These are phyloP conservation scores for Thripadectes ignobilis DNA, from an alignment of 2,797 vertebrate genomes.

Conservation along the genomic window DNA sequence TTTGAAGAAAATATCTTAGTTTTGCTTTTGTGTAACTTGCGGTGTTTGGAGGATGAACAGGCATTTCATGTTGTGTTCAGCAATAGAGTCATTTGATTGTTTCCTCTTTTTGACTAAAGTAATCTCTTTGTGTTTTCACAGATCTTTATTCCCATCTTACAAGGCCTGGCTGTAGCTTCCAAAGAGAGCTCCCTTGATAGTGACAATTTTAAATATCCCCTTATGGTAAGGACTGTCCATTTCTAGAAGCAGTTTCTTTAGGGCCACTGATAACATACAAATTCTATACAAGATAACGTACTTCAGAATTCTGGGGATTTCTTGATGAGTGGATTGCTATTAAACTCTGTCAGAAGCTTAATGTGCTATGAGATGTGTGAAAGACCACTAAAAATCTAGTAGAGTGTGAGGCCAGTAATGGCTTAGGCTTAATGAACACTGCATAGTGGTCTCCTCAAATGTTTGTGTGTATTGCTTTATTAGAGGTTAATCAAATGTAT, in stretches of 20 bases:
- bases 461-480: not conserved
- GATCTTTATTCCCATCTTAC: slow-evolving; percentile 96
- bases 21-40: not conserved
- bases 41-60: not conserved
- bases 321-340: not conserved
- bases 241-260: not conserved
- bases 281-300: not conserved
- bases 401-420: fast-evolving
- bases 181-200: slow-evolving; percentile 98
- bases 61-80: not conserved
- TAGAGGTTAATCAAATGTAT: not conserved
- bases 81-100: not conserved
- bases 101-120: not conserved
- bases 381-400: not conserved
- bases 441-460: not conserved
- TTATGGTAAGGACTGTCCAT: slow-evolving; percentile 87
- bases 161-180: slow-evolving; percentile 91
- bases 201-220: slow-evolving; percentile 98
- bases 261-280: not conserved
- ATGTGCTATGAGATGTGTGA: not conserved
- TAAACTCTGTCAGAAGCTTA: not conserved
- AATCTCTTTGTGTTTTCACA: slow-evolving; percentile 65
- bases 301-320: not conserved
- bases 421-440: not conserved
- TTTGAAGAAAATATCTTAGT: not conserved